A percentile compares a stretch with the other conserved stretches of the same genome.
These are phyloP conservation scores for Cottus gobio DNA, from an alignment of 2,113 vertebrate genomes.

Conservation along the genomic window DNA sequence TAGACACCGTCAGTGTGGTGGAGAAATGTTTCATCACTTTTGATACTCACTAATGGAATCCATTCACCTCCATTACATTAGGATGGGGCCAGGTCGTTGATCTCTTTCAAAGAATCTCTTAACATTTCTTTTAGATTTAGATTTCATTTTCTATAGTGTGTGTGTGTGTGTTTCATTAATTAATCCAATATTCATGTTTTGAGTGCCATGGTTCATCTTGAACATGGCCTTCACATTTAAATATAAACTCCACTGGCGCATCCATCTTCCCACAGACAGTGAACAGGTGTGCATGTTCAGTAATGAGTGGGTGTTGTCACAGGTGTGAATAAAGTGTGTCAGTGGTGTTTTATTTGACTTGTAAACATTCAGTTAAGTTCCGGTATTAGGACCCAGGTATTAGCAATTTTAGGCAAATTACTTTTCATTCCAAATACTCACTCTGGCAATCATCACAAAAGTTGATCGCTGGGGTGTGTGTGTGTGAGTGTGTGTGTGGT, in stretches of 20 bases:
- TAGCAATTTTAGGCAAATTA: constrained; percentile 7
- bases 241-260: constrained; percentile 14
- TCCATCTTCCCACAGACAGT: constrained; percentile 17
- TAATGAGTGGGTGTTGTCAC: constrained; percentile 13
- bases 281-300: constrained; percentile 7
- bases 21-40: background rate
- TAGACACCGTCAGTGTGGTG: background rate
- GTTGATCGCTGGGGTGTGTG: constrained; percentile 19
- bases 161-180: background rate
- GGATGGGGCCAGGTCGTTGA: too few relatives aligned
- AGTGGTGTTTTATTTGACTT: background rate
- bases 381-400: background rate
- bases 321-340: constrained; percentile 6
- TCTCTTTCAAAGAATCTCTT: background rate
- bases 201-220: background rate
- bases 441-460: constrained; percentile 14
- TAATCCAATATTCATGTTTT: background rate
- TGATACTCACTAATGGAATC: too few relatives aligned
- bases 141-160: background rate
- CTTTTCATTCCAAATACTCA: constrained; percentile 5
- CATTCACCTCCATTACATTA: background rate
- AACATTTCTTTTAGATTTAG: background rate
- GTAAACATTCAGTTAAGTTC: constrained; percentile 18
- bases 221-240: constrained; percentile 7
- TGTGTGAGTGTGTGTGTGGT: constrained; percentile 37